Conservation (phyloP, 2,113 vertebrate genomes). For the Passer montanus region DNA sequence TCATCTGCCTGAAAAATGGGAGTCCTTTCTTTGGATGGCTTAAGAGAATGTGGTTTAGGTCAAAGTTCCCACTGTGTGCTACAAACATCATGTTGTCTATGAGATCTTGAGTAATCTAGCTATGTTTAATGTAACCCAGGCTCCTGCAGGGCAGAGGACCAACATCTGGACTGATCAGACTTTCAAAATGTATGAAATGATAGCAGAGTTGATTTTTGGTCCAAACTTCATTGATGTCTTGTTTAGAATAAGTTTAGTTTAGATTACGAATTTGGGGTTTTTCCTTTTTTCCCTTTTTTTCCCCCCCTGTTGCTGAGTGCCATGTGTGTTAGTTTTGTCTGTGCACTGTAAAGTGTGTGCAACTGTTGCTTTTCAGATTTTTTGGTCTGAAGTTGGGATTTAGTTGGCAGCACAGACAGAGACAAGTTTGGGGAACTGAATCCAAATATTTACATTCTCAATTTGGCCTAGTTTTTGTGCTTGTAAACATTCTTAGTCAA, state of each 20-base stretch:
- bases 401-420: conserved; percentile 37
- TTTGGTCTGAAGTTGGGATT: conserved; percentile 48
- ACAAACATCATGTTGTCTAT: not conserved
- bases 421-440: conserved; percentile 44
- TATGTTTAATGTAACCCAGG: not conserved
- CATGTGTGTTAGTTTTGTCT: not conserved
- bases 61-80: not conserved
- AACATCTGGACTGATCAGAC: not conserved
- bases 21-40: not conserved
- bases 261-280: not conserved
- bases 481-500: conserved; percentile 57
- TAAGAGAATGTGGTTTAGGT: not conserved
- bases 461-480: conserved; percentile 34
- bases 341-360: not conserved
- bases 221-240: not conserved
- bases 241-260: not conserved
- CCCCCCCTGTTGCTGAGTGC: not conserved
- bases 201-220: not conserved
- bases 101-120: not conserved
- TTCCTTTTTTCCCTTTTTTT: not conserved
- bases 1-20: not conserved
- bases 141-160: not conserved
- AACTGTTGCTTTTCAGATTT: conserved; percentile 19
- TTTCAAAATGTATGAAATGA: not conserved
- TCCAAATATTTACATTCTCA: conserved; percentile 71